Percentiles rank a stretch among this genome's conserved stretches.
These are phyloP conservation scores for Calycopis cecrops DNA, from an alignment of 1,140 invertebrate species.

Conservation along the genomic window DNA sequence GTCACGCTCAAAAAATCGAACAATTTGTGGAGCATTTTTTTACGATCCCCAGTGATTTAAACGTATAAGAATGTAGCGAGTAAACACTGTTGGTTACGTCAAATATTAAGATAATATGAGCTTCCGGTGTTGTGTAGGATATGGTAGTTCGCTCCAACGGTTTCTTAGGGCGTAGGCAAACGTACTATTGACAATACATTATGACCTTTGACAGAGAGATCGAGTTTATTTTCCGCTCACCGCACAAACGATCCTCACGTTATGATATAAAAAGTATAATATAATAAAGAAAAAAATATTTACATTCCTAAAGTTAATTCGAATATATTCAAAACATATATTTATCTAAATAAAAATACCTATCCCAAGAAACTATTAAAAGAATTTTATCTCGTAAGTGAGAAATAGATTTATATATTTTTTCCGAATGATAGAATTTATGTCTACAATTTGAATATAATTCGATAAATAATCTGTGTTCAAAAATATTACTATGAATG, in stretches of 20 bases:
- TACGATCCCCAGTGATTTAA: too few species aligned
- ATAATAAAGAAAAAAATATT: conserved; percentile 26
- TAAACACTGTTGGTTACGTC: too few species aligned
- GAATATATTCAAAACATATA: conserved; percentile 40
- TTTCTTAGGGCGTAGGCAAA: conserved; percentile 30
- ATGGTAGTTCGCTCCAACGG: not conserved
- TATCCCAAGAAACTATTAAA: conserved; percentile 43
- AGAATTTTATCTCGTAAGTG: conserved; percentile 55
- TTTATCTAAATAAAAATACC: conserved; percentile 36
- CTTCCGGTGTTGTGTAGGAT: conserved; percentile 61
- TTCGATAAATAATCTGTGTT: conserved; percentile 56
- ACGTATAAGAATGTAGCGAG: too few species aligned
- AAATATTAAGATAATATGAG: conserved; percentile 30
- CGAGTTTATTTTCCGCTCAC: conserved; percentile 43
- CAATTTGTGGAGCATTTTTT: too few species aligned
- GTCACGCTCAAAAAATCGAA: too few species aligned
- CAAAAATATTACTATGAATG: conserved; percentile 55
- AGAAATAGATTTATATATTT: conserved; percentile 48
- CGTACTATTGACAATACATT: conserved; percentile 63
- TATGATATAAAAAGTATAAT: conserved; percentile 2
- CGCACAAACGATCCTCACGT: conserved; percentile 44
- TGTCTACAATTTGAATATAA: conserved; percentile 65
- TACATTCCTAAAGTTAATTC: conserved; percentile 31
- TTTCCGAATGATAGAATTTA: conserved; percentile 58
- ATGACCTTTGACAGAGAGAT: conserved; percentile 59